These are phyloP conservation scores for Lamellibrachia satsuma DNA, from an alignment of 2,888 invertebrate species.

Conservation along the genomic window DNA sequence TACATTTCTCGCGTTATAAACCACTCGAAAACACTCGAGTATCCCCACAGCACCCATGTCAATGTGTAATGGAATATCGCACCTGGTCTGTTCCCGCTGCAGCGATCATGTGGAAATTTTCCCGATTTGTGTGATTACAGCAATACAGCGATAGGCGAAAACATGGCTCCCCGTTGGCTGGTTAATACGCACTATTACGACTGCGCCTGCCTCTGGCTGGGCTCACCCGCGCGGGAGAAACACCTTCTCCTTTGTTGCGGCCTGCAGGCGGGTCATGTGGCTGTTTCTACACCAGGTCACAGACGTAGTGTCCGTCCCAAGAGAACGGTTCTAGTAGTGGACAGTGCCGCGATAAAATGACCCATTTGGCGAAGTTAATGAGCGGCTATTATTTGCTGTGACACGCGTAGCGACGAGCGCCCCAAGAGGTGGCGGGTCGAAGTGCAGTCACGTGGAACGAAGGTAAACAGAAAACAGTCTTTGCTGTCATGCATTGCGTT, in stretches of 20 bases:
- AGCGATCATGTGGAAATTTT: neutral
- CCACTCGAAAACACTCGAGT: neutral
- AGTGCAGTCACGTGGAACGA: neutral
- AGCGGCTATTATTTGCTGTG: conserved; percentile 12
- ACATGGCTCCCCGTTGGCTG: neutral
- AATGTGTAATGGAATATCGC: neutral
- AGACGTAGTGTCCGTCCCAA: neutral
- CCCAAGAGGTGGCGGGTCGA: neutral
- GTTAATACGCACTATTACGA: neutral
- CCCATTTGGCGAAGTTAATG: neutral
- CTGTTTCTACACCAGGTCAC: neutral
- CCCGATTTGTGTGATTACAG: conserved; percentile 1
- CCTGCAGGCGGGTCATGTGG: neutral
- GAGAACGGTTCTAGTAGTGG: neutral
- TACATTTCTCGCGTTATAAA: neutral
- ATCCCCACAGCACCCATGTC: neutral
- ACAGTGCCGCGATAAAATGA: neutral
- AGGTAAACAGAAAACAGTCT: neutral
- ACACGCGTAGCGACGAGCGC: neutral
- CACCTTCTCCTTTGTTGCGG: neutral
- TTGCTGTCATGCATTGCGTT: too few species aligned
- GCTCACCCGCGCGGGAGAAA: too few species aligned
- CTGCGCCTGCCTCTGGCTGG: neutral
- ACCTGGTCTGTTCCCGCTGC: neutral
- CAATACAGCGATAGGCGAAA: neutral